Conservation (phyloP, 2,113 vertebrate species). For the Myrmophylax atrothorax region DNA sequence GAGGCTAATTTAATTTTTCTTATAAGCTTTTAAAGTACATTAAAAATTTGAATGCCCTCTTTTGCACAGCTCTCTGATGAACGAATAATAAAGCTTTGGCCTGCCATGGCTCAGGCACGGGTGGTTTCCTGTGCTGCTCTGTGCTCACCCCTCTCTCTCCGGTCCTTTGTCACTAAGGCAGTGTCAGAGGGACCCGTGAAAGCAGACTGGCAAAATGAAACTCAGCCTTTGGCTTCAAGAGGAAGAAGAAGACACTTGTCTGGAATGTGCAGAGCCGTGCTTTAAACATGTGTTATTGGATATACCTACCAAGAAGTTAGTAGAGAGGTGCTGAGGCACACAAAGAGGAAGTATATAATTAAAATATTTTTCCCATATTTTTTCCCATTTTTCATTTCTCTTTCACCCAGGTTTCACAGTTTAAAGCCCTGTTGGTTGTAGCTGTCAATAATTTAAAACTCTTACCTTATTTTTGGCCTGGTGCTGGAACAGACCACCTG, state of each 20-base stretch:
- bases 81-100: background rate
- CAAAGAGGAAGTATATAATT: background rate
- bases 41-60: background rate
- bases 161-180: background rate
- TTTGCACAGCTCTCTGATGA: background rate
- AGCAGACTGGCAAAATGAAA: background rate
- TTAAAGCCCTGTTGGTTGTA: background rate
- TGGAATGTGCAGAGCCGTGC: background rate
- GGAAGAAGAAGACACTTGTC: background rate
- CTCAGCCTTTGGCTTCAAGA: background rate
- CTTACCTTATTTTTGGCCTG: conserved; percentile 37
- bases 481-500: conserved; percentile 28
- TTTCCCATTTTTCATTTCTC: background rate
- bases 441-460: background rate
- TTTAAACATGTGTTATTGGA: background rate
- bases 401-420: background rate
- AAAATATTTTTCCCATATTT: background rate
- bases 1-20: background rate
- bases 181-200: background rate
- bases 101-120: background rate
- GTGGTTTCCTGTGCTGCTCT: background rate
- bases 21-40: background rate
- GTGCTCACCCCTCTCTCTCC: fast-evolving
- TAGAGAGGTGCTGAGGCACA: background rate
- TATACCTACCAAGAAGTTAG: background rate